A percentile compares a stretch with the other conserved stretches of the same genome.
Evolutionary conservation across 2,888 invertebrate genomes (phyloP).

Genomic region (Lottia scabra): DNA sequence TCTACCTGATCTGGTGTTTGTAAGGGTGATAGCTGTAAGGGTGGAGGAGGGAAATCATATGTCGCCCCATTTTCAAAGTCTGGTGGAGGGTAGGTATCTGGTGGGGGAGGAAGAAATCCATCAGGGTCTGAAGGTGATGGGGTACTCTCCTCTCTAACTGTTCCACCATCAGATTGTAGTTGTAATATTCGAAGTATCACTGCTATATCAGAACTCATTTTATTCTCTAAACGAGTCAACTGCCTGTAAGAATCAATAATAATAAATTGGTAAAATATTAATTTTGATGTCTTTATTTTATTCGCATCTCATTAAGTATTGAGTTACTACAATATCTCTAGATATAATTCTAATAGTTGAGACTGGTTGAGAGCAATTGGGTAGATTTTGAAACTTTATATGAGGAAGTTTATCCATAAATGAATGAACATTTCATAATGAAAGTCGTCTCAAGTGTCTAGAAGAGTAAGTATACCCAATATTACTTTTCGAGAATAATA

Average conservation of each 20-base stretch:
- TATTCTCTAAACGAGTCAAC: constrained; percentile 63
- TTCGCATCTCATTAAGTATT: no score
- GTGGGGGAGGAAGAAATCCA: constrained; percentile 35
- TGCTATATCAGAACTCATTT: constrained; percentile 65
- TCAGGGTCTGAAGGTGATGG: constrained; percentile 31
- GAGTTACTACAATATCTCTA: no score
- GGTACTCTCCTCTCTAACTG: constrained; percentile 12
- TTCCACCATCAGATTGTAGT: constrained; percentile 35
- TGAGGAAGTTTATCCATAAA: no score
- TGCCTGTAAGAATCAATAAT: constrained; percentile 46
- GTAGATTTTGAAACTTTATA: no score
- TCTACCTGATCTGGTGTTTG: constrained; percentile 20
- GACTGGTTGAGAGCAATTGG: no score
- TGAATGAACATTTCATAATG: no score
- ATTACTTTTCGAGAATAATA: no score
- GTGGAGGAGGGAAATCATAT: constrained; percentile 36
- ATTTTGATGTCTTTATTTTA: no score
- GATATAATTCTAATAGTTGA: no score
- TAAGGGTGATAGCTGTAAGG: constrained; percentile 2
- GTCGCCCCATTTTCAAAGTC: constrained; percentile 35
- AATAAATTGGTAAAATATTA: no score
- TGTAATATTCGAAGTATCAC: constrained; percentile 63
- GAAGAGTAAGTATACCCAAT: no score
- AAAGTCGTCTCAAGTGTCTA: no score
- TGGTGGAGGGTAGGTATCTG: constrained; percentile 23